Evolutionary conservation across 2,888 invertebrate species (phyloP).

Genomic region (Hirudinaria manillensis): DNA sequence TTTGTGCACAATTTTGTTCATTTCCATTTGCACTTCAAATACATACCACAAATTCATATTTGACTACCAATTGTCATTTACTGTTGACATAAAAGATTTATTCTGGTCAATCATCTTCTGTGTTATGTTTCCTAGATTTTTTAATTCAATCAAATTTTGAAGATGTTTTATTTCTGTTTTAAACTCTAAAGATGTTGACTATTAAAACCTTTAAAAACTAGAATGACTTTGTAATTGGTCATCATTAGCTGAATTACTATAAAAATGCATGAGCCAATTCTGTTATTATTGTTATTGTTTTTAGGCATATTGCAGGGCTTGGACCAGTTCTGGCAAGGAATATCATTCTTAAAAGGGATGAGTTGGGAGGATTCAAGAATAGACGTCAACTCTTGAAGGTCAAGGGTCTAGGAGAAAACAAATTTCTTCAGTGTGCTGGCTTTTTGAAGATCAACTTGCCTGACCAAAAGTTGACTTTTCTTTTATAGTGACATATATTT

Average conservation of each 20-base stretch:
- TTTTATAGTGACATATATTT: not conserved
- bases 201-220: not conserved
- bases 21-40: too few species aligned
- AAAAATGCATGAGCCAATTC: too few species aligned
- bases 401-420: constrained; percentile 73
- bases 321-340: constrained; percentile 70
- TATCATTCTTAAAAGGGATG: constrained; percentile 69
- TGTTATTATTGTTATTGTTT: not conserved
- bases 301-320: constrained; percentile 75
- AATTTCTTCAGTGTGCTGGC: constrained; percentile 83
- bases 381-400: constrained; percentile 72
- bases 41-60: too few species aligned
- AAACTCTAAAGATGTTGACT: not conserved
- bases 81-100: too few species aligned
- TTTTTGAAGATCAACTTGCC: constrained; percentile 64
- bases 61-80: too few species aligned
- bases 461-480: not conserved
- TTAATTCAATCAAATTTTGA: not conserved
- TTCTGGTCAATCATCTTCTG: not conserved
- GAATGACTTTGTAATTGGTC: too few species aligned
- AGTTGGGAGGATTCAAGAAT: constrained; percentile 67
- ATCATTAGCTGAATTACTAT: too few species aligned
- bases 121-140: not conserved
- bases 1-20: too few species aligned
- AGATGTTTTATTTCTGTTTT: not conserved